Percentiles rank a stretch among this genome's conserved stretches.
These are phyloP conservation scores for Glossosoma conforme DNA, from an alignment of 1,140 invertebrate genomes.

Conservation along the genomic window DNA sequence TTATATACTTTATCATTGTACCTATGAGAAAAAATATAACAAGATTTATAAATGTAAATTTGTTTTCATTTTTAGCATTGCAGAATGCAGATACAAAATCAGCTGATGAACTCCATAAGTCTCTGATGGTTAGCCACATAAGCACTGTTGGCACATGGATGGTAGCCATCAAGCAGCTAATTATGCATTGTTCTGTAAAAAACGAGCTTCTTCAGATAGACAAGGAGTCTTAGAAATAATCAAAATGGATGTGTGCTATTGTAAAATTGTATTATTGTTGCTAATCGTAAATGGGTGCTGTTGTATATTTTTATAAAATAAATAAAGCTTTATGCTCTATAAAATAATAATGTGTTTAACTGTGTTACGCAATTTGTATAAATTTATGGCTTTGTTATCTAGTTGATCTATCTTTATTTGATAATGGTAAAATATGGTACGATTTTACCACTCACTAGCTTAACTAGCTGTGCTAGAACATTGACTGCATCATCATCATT, in stretches of 20 bases:
- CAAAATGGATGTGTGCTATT: not conserved
- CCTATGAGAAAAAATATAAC: not conserved
- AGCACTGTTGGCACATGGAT: constrained; percentile 50
- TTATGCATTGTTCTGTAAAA: constrained; percentile 42
- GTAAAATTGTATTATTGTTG: not conserved
- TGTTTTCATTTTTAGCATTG: constrained; percentile 47
- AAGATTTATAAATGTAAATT: too few relatives aligned
- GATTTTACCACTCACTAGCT: too few relatives aligned
- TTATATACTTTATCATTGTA: constrained; percentile 4
- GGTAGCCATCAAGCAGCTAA: constrained; percentile 48
- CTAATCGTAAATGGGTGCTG: not conserved
- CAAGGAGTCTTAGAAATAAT: constrained; percentile 34
- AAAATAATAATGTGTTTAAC: too few relatives aligned
- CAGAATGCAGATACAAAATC: constrained; percentile 38
- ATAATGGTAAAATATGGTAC: too few relatives aligned
- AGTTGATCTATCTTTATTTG: too few relatives aligned
- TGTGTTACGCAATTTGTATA: too few relatives aligned
- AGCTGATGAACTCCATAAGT: constrained; percentile 50
- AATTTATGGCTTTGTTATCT: too few relatives aligned
- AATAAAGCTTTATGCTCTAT: too few relatives aligned
- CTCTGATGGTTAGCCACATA: constrained; percentile 51
- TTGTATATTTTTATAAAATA: not conserved
- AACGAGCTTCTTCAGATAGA: constrained; percentile 44
- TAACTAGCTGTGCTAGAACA: too few relatives aligned
- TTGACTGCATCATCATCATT: too few relatives aligned